Evolutionary conservation across 2,888 invertebrate species (phyloP), one percentile per base, ranked within the genome.

Genomic region (Apantesis nais): DNA sequence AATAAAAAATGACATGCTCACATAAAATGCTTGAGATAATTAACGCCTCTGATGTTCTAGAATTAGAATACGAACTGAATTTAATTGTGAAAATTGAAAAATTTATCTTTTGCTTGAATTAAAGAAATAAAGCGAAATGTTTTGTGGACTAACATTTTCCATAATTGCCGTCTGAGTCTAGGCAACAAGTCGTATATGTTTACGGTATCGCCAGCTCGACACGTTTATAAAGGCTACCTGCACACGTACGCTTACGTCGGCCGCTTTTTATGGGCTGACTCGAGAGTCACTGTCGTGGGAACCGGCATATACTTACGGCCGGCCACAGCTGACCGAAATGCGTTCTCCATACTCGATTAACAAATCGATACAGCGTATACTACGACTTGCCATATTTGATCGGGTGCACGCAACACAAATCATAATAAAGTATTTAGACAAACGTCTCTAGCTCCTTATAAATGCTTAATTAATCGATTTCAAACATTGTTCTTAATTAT

Each of bases 321-420:
- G 87, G 88, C 90, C 88, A 92, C 94, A 93, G 94, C 94, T 94
- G 94, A 93, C 94, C 94, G 92, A 95, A 95, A 94, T 94, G 93
- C 94, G 95, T 90, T 93, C 92, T 93, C 92, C 93, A 91, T 94
- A 93, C 91, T 85, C 91, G 92, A 94, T 93, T 92, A 92, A 94
- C 93, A 92, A 94, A 95, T 95, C 95, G 92, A 94, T 93, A 93
- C 92, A 83, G 74, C 74, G 88, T 88, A 85, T 89, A 90, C 87
- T 86, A 88, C 89, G 84, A 86, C 89, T 84, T 75, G 87, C 90
- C 89, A 88, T 92, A 89, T 91, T 90, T 87, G 91, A 90, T 89
- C 89, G 83, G 74, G 72, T 81, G 78, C 78, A 79, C 84, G 81
- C 80, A 77, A 83, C 84, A 86, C 88, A 85, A 87, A 90, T 89